Evolutionary conservation across 2,113 vertebrate species (phyloP), one percentile per base, ranked within the genome.

Genomic region (Callithrix jacchus): DNA sequence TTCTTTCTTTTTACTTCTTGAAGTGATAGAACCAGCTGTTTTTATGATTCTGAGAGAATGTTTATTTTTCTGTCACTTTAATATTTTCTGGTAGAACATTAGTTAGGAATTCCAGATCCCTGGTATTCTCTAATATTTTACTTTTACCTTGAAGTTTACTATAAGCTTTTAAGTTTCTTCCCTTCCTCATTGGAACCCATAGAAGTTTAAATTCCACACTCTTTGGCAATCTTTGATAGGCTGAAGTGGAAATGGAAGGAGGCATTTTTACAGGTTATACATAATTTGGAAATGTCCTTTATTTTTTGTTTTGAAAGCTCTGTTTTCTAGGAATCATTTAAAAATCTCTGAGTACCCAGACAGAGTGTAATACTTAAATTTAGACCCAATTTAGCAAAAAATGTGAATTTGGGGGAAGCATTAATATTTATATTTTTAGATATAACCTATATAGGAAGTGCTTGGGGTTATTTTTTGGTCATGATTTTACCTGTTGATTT

Each of bases 401-500:
- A 30, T n/a, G 45, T 54, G 58, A 81, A 87, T 14, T 68, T 20
- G 82, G 58, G 21, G 56, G 18, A 66, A 82, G 18, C 5, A 47
- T 32, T 92, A 16, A 37, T 42, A 8, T 4, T 86, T 2, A 6
- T 73, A 56, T 81, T 90, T 92, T 92, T 7, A 42, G 1, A 20
- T 20, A 4, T 42, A 21, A 8, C 47, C 42, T 66, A 4, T 35
- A 58, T n/a, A 56, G 73, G 37, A 91, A 97, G 23, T 16, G 1
- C 2, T 94, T 80, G 14, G 18, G 32, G 47, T 12, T 47, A 17
- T 8, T 13, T 42, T 87, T 84, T 49, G 4, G 32, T 87, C 12
- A 40, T 64, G 17, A 68, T 89, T 96, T 40, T 91, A 30, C 6
- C 30, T 88, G 84, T 93, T 92, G 18, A 68, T 90, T 85, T 95